Evolutionary conservation across 2,113 vertebrate genomes (phyloP).

Genomic region (Parus major): DNA sequence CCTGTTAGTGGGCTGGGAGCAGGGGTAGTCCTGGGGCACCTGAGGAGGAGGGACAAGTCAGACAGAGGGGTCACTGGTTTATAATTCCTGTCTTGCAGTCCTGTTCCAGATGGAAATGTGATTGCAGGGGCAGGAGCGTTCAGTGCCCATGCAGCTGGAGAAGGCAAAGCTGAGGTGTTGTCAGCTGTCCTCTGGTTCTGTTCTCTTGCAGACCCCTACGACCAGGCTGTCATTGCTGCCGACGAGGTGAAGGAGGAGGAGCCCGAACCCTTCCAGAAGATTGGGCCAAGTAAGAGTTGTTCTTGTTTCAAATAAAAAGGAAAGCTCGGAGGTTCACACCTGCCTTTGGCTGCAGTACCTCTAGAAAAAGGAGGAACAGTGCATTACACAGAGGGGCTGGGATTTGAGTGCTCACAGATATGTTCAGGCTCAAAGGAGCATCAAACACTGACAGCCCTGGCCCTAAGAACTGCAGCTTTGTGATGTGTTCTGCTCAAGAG

Average conservation of each 20-base stretch:
- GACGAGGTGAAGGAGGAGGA: conserved; percentile 95
- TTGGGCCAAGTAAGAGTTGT: conserved; percentile 93
- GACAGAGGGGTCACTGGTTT: not conserved
- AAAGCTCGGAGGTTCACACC: not conserved
- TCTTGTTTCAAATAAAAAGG: not conserved
- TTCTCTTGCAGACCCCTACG: conserved; percentile 90
- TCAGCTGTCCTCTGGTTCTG: conserved; percentile 40
- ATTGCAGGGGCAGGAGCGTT: conserved; percentile 18
- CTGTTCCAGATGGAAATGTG: not conserved
- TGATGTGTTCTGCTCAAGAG: not conserved
- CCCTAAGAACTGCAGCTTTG: not conserved
- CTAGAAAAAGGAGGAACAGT: not conserved
- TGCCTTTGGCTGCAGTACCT: not conserved
- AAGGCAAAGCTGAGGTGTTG: not conserved
- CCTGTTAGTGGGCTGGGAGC: not conserved
- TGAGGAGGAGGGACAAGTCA: not conserved
- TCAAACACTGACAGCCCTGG: not conserved
- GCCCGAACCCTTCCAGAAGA: conserved; percentile 93
- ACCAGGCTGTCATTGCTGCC: conserved; percentile 88
- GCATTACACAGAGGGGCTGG: not conserved
- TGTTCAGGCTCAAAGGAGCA: not conserved
- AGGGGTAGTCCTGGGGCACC: not conserved
- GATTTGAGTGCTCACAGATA: not conserved
- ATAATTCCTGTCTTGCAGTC: not conserved
- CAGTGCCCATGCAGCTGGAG: not conserved